Base-by-base conservation (phyloP, 1,140 invertebrate species). In the Ceratitis capitata region DNA sequence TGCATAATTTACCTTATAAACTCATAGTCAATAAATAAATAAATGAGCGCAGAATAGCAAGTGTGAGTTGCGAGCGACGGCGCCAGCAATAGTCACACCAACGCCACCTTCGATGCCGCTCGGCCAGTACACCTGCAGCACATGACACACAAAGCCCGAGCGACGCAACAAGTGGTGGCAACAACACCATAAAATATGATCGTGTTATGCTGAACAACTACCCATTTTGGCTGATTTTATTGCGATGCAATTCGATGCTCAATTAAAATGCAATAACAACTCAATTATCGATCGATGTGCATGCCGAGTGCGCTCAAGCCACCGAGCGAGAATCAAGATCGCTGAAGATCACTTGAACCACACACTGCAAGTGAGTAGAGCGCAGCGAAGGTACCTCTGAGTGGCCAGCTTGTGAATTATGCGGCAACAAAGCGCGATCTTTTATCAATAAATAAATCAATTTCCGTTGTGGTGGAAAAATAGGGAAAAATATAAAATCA, bases 221-320 rank as follows among this genome's bases (percentile, higher is more conserved):
- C 69, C 69, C 69, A 78, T 78, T 78, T 78, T 78, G 69, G 69
- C 32, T 78, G 69, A 78, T 78, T 78, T 78, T 78, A 78, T 78
- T 78, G 69, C 42, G n/a, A 61, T 42, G 69, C 69, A 42, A 26
- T 78, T 78, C 69, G 69, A 78, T 78, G 83, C 83, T 84, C 88
- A 90, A 90, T 90, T 90, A 90, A 90, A 88, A 88, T 86, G 85
- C 89, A 90, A 89, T 90, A 90, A 90, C 89, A 90, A 88, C 89
- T 90, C 89, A 88, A 90, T 90, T 90, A 89, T 87, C 88, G 86
- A 87, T 85, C 87, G 88, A 88, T 88, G 82, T 85, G 87, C 86
- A 86, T 85, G 84, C 86, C 89, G 89, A n/a, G n/a, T n/a, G n/a
- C 88, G 29, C 12, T 58, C 14, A 7, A 42, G 32, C 39, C 64